Evolutionary conservation across 2,113 vertebrate species (phyloP).

Genomic region (Seriola rivoliana): DNA sequence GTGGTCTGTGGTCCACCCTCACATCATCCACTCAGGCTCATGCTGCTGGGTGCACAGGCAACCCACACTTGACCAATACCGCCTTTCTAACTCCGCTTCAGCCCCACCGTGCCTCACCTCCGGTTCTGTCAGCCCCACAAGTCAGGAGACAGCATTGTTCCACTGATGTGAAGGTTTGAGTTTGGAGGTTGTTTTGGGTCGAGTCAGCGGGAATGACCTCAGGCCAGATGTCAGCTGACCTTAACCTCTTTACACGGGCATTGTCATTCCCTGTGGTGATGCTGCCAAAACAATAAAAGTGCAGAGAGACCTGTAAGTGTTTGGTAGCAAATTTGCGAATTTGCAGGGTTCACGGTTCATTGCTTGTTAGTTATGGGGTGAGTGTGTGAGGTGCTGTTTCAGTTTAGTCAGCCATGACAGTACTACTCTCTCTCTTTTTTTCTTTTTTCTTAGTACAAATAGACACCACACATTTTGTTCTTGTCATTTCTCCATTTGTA

Average conservation of each 20-base stretch:
- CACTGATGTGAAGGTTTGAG: conserved; percentile 46
- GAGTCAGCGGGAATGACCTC: conserved; percentile 43
- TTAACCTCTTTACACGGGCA: conserved; percentile 36
- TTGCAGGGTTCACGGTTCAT: conserved; percentile 57
- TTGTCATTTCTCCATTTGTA: conserved; percentile 71
- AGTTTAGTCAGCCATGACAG: conserved; percentile 48
- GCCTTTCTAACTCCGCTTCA: conserved; percentile 9
- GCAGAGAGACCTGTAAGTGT: conserved; percentile 27
- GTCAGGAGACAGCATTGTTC: conserved; percentile 47
- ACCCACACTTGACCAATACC: background rate
- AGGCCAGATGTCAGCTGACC: conserved; percentile 57
- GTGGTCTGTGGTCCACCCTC: conserved; percentile 1
- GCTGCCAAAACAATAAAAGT: conserved; percentile 57
- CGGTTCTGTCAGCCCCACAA: conserved; percentile 27
- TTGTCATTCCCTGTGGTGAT: conserved; percentile 47
- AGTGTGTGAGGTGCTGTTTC: conserved; percentile 28
- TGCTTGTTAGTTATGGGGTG: conserved; percentile 62
- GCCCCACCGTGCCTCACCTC: conserved; percentile 8
- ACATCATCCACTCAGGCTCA: conserved; percentile 7
- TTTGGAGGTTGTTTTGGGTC: conserved; percentile 28
- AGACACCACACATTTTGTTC: conserved; percentile 69
- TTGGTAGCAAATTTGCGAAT: conserved; percentile 53
- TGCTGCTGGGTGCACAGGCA: conserved; percentile 14
- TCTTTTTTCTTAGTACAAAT: conserved; percentile 43
- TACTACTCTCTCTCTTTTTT: background rate